phyloP scores from a whole-genome alignment of 92 coral and sea anemone species.

The Porites rus region DNA sequence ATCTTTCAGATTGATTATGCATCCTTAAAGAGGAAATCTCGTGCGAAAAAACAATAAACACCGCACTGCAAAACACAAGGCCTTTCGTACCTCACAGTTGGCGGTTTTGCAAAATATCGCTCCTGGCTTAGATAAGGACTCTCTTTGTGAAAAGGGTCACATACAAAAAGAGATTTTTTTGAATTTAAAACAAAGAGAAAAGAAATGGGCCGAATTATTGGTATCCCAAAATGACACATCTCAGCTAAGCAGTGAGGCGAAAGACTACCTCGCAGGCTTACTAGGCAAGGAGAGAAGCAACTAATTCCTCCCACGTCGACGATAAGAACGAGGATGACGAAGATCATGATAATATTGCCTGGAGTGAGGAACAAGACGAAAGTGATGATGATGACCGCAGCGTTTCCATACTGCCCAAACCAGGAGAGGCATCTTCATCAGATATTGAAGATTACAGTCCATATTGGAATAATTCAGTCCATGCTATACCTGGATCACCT shows the following conservation, averaged over 20 bases:
- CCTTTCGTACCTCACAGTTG: neutral
- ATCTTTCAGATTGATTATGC: conserved; percentile 11
- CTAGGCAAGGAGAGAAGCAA: neutral
- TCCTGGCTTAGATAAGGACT: conserved; percentile 38
- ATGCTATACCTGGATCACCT: neutral
- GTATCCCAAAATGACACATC: no score
- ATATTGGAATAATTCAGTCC: no score
- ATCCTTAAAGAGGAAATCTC: neutral
- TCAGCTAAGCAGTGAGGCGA: neutral
- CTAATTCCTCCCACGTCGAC: neutral
- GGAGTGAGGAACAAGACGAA: no score
- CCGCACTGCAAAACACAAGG: conserved; percentile 17
- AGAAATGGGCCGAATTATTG: neutral
- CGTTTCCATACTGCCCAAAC: neutral
- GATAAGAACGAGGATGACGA: neutral
- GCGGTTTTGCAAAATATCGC: conserved; percentile 26
- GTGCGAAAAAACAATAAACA: conserved; percentile 13
- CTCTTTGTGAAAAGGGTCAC: conserved; percentile 19
- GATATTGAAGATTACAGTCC: neutral
- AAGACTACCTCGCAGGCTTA: neutral
- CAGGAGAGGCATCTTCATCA: no score
- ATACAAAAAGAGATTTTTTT: conserved; percentile 26
- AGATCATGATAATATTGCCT: no score
- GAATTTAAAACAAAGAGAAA: conserved; percentile 15
- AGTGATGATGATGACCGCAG: neutral